Conservation (phyloP, 2,797 vertebrate genomes). For the Pseudomugil tenellus region DNA sequence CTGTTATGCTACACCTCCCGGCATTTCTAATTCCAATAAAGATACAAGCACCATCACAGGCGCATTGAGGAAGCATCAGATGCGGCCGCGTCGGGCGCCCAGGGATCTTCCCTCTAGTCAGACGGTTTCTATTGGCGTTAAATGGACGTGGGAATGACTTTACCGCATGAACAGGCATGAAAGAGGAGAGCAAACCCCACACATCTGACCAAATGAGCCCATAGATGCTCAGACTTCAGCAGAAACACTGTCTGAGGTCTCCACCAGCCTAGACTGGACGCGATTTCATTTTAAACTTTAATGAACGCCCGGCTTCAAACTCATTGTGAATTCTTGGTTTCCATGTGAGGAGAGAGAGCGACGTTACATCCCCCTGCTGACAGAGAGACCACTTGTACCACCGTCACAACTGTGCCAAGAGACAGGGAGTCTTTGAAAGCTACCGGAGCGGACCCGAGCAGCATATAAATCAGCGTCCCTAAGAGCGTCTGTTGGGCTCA, state of each 20-base stretch:
- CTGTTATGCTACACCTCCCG: slow-evolving; percentile 24
- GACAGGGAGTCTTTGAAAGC: slow-evolving; percentile 84
- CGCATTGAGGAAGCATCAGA: slow-evolving; percentile 40
- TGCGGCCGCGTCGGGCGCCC: slow-evolving; percentile 23
- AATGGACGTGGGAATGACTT: slow-evolving; percentile 61
- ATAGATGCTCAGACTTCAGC: no score
- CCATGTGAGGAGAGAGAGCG: slow-evolving; percentile 41
- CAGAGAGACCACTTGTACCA: slow-evolving; percentile 79
- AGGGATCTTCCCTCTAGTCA: slow-evolving; percentile 2
- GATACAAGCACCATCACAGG: slow-evolving; percentile 33
- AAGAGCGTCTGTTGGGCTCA: slow-evolving; percentile 47
- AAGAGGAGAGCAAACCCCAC: slow-evolving; percentile 23
- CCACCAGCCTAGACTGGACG: slow-evolving; percentile 5
- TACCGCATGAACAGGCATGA: slow-evolving; percentile 41
- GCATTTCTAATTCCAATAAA: slow-evolving; percentile 55
- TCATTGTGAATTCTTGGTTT: slow-evolving; percentile 46
- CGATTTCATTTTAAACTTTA: slow-evolving; percentile 56
- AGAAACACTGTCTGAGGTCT: slow-evolving; percentile 3
- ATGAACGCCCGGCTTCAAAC: slow-evolving; percentile 32
- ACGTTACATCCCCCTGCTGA: slow-evolving; percentile 60
- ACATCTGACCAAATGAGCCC: slow-evolving; percentile 16
- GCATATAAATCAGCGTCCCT: slow-evolving; percentile 84
- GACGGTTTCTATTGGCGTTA: slow-evolving; percentile 62
- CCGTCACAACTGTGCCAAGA: slow-evolving; percentile 77
- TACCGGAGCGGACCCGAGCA: slow-evolving; percentile 76